phyloP scores from a whole-genome alignment of 64 coral and sea anemone genomes.

The Trachythela sp. region DNA sequence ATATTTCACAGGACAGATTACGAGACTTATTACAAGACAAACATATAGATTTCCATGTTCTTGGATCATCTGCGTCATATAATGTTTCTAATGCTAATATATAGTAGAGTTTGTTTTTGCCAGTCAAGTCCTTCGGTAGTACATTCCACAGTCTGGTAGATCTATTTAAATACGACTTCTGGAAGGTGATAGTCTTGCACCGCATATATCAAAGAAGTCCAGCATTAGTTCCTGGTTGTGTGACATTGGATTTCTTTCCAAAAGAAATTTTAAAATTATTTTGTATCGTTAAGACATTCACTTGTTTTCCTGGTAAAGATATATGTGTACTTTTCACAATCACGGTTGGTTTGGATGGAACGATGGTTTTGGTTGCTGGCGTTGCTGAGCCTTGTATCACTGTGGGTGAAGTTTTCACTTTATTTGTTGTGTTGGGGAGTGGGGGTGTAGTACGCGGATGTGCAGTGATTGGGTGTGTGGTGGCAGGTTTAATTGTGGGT shows the following conservation, averaged over 20 bases:
- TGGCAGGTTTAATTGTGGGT: background rate
- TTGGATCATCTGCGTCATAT: too few species aligned
- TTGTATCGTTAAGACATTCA: background rate
- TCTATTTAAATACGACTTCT: too few species aligned
- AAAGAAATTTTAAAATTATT: background rate
- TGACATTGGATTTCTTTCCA: constrained; percentile 23
- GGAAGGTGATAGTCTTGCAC: too few species aligned
- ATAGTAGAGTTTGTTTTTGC: too few species aligned
- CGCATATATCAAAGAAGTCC: too few species aligned
- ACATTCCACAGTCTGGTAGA: too few species aligned
- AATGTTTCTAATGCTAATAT: too few species aligned
- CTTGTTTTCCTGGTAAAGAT: background rate
- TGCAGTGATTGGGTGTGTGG: background rate
- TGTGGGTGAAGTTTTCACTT: background rate
- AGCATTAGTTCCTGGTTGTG: background rate
- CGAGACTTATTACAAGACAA: too few species aligned
- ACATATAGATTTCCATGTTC: too few species aligned
- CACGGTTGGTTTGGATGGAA: background rate
- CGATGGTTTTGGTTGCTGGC: background rate
- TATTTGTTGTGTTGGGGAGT: background rate
- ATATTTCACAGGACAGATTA: too few species aligned
- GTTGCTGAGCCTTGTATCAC: background rate
- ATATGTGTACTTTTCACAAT: background rate
- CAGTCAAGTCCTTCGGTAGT: too few species aligned
- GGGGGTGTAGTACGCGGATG: background rate